Evolutionary conservation across 2,888 invertebrate genomes (phyloP), one percentile per base, ranked within the genome.

Genomic region (Xestia sexstrigata): DNA sequence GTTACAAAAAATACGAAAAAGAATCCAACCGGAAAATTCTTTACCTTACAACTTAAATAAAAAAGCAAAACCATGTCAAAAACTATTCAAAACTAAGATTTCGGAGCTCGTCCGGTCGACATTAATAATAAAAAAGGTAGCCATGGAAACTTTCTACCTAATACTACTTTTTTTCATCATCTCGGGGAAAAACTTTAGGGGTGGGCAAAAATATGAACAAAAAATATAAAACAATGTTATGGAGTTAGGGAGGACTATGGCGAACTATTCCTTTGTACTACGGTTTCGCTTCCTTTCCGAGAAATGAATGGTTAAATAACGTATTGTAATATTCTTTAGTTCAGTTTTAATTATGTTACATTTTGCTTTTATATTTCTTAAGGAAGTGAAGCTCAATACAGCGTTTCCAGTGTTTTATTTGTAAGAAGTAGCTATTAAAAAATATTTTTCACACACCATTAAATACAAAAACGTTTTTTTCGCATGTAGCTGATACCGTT

Each of bases 91-190:
- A 87, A 76, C 76, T 76, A 83, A 86, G 79, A 88, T 88, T 86
- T 85, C 83, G 74, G 76, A 83, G 79, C 74, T 83, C 70, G 74
- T 74, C 79, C 77, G 76, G 74, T 78, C 76, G 52, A 69, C 88
- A 80, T 87, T 88, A 86, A 87, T 88, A 86, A 88, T 82, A 82
- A 86, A 88, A 87, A 84, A 88, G 83, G 87, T 88, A 83, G 77
- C 80, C 80, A 65, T 47, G 45, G 26, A 82, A 88, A 88, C 82
- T 88, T 88, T 55, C 55, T 60, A 88, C 87, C 83, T 89, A 89
- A 90, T 90, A 88, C 87, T 88, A 90, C 86, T 90, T 89, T 89
- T 87, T 85, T n/a, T n/a, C n/a, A n/a, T n/a, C 87, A 88, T 87
- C 81, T 83, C 78, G 66, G 52, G 58, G 39, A 70, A 76, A 76